Evolutionary conservation across 1,140 invertebrate genomes (phyloP), one percentile per base, ranked within the genome.

Genomic region (Diorhabda sublineata): DNA sequence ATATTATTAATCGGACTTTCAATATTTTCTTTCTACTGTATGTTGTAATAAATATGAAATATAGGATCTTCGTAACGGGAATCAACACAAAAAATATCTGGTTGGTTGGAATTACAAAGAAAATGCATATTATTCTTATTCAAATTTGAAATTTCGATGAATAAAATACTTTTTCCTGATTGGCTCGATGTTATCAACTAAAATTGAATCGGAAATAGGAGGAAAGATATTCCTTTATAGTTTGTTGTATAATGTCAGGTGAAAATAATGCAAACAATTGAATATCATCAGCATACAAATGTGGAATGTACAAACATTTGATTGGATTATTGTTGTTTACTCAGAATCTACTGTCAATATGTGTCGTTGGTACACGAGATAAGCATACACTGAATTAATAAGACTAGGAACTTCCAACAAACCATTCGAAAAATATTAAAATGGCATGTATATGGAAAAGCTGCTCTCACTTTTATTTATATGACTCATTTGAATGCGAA

Each of bases 241-340:
- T 4, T 61, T 41, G 59, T 42, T 42, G 42, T n/a, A 41, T 5
- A 42, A 42, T 42, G 42, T 61, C 59, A 43, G 11, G 26, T 61
- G 59, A 43, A 61, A 41, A 61, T 61, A n/a, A 61, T 61, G 59
- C 5, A 42, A 41, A 42, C 42, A 61, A 61, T 61, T 61, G 59
- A 61, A 61, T 42, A 42, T 61, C 59, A 61, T 61, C n/a, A 43
- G 59, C 59, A 61, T 41, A 61, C 59, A 61, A 41, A 61, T 61
- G 41, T 42, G 42, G 59, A 11, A 42, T 43, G 8, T 42, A 43
- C 26, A 61, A 61, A 61, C 59, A 61, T 42, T 61, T 42, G 59
- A 61, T 61, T 61, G 59, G 59, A 61, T 61, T 61, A 61, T 61
- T 61, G 59, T 61, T 61, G 59, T 61, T 61, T 42, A 42, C 59